Evolutionary conservation across 53 echinoderm and acorn worm genomes (phyloP).

Genomic region (Echinometra lucunter): DNA sequence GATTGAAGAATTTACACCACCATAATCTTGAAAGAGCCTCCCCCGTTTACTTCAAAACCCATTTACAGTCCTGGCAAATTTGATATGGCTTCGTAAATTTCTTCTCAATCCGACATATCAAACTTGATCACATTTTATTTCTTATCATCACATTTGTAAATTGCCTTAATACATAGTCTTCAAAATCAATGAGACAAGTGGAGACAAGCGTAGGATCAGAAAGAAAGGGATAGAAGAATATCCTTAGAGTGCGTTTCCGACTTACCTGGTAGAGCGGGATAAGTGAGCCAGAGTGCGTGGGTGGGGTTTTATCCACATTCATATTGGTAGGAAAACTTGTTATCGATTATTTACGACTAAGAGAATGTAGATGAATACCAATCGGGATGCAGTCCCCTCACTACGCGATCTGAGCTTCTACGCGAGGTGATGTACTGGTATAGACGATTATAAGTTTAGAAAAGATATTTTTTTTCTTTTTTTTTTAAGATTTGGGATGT

Average conservation of each 20-base stretch:
- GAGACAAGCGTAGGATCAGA: background rate
- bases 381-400: background rate
- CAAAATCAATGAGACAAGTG: background rate
- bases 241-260: background rate
- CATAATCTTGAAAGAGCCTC: no score
- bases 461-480: no score
- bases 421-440: background rate
- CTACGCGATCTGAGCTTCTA: background rate
- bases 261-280: background rate
- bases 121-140: background rate
- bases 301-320: background rate
- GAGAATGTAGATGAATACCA: background rate
- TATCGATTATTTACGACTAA: slow-evolving; percentile 10
- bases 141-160: background rate
- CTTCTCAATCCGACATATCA: background rate
- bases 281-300: slow-evolving; percentile 10
- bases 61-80: no score
- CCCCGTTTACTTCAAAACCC: no score
- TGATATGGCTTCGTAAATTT: background rate
- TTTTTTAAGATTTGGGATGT: background rate
- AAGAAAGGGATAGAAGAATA: background rate
- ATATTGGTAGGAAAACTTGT: background rate
- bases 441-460: background rate
- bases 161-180: background rate
- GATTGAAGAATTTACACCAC: no score